Conservation (phyloP, 2,797 vertebrate genomes). For the Alca torda region DNA sequence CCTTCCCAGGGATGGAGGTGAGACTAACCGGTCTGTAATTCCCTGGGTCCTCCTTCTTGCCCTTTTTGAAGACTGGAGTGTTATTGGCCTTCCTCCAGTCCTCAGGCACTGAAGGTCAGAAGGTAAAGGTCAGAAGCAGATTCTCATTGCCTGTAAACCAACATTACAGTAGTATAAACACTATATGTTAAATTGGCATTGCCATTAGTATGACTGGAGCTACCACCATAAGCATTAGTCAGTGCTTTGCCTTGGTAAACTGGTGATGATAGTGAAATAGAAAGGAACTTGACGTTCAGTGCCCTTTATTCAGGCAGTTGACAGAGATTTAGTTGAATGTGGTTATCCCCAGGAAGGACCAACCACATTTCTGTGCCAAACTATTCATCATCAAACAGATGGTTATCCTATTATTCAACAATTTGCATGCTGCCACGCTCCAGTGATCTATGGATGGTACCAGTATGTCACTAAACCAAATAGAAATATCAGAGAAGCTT, state of each 20-base stretch:
- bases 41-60: too few species aligned
- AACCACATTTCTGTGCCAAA: not conserved
- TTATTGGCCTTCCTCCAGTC: too few species aligned
- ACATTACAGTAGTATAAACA: not conserved
- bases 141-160: not conserved
- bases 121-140: not conserved
- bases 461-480: constrained; percentile 11
- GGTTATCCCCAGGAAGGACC: constrained; percentile 34
- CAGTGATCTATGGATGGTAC: not conserved
- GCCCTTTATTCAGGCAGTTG: constrained; percentile 43
- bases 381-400: constrained; percentile 15
- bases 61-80: too few species aligned
- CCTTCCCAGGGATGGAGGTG: too few species aligned
- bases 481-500: not conserved
- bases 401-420: constrained; percentile 27
- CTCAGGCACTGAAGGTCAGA: not conserved
- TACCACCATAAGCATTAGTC: not conserved
- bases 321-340: constrained; percentile 36
- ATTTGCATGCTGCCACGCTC: constrained; percentile 5
- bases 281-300: constrained; percentile 8
- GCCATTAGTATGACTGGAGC: constrained; percentile 38
- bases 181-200: not conserved
- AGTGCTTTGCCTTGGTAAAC: not conserved
- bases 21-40: too few species aligned
- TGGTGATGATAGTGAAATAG: not conserved